Base-by-base conservation (phyloP, 2,888 invertebrate genomes). In the Noctua comes region DNA sequence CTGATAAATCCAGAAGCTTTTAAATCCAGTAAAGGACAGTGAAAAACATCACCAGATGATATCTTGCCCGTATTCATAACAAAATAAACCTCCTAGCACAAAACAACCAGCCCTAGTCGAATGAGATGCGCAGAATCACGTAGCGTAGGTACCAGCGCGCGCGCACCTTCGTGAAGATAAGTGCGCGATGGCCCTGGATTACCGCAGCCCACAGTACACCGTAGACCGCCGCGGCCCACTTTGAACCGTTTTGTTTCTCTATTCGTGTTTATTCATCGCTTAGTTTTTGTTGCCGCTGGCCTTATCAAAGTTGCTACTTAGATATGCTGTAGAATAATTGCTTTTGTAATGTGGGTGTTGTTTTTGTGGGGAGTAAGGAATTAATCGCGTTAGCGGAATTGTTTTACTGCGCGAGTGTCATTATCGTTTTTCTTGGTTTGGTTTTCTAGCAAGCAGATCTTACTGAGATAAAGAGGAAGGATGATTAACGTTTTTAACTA, bases 181-280 rank as follows among this genome's bases (percentile, higher is more conserved):
- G 87, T 89, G 79, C 79, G 84, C 88, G 90, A 91, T 88, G 91
- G 86, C 88, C 79, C 88, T 88, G 89, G 88, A 91, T 90, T 91
- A 83, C 80, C 69, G 85, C 59, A 46, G 43, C 54, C 68, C 59
- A 90, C 86, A 86, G 86, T 84, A n/a, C 36, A 46, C 36, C 43
- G 36, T 68, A 77, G 83, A 84, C 85, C 76, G 82, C 73, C 27
- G 71, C 77, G 80, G 82, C 79, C 76, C 76, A 75, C 86, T 85
- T 85, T 85, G 77, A 86, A 70, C 77, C 76, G 70, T 81, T 86
- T 86, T 85, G 85, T 85, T 87, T 72, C 75, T 80, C 79, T 86
- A 85, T 87, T 87, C 88, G 76, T 87, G 77, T 84, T 86, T 87
- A 86, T 86, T 85, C 87, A 82, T 78, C 82, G 82, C 78, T 79